Conservation (phyloP, 2,113 vertebrate species). For the Xenus cinereus region DNA sequence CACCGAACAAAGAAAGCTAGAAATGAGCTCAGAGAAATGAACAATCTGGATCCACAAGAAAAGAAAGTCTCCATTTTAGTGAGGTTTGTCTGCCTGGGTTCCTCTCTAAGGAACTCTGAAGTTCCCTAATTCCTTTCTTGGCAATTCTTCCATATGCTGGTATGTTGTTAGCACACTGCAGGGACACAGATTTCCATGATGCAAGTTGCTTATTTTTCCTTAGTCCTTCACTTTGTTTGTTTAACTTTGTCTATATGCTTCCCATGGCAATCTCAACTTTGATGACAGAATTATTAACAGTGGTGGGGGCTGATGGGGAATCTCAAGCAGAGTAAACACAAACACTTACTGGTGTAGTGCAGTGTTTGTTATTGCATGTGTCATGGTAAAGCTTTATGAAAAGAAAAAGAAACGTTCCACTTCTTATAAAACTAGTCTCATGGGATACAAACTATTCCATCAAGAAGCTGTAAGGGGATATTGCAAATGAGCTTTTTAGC, state of each 20-base stretch:
- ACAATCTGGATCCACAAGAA: neutral
- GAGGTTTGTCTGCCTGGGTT: neutral
- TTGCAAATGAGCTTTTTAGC: neutral
- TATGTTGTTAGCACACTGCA: constrained; percentile 20
- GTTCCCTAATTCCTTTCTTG: constrained; percentile 42
- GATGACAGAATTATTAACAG: constrained; percentile 62
- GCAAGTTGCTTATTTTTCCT: constrained; percentile 61
- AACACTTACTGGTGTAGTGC: constrained; percentile 6
- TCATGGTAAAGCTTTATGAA: constrained; percentile 18
- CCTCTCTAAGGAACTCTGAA: neutral
- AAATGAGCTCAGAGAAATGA: neutral
- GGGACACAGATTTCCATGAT: constrained; percentile 65
- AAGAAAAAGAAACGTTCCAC: constrained; percentile 30
- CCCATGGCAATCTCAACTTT: constrained; percentile 53
- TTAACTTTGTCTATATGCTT: constrained; percentile 61
- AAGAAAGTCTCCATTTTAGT: neutral
- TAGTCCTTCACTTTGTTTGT: constrained; percentile 26
- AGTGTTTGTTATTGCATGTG: constrained; percentile 44
- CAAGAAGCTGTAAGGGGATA: neutral
- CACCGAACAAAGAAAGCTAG: neutral
- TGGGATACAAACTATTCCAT: neutral
- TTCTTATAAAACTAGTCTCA: constrained; percentile 15
- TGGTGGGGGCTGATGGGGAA: constrained; percentile 21
- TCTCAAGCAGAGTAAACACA: constrained; percentile 55
- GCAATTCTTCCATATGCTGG: constrained; percentile 26